Evolutionary conservation across 2,113 vertebrate species (phyloP), one percentile per base, ranked within the genome.

Genomic region (Procavia capensis): DNA sequence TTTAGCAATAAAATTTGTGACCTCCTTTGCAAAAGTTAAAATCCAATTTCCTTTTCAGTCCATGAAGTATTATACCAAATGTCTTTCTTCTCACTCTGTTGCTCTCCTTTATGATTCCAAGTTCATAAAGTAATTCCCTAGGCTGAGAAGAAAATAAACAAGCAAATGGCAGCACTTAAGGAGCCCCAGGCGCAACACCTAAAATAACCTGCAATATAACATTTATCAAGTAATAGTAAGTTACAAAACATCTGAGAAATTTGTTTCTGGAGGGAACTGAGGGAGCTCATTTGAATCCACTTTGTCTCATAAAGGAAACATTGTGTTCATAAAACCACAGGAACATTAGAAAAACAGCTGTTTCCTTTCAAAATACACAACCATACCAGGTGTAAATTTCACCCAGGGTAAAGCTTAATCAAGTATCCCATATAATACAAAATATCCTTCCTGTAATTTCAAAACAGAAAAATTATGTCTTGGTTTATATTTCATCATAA

Each of bases 221-320:
- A 96, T 96, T 95, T 95, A 97, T 96, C 96, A 97, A 94, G 91
- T 75, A 95, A 95, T 79, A 92, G 85, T 66, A 80, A 91, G 88
- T 91, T 95, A 84, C 82, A 95, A 89, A 97, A 96, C 95, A 96
- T 95, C 95, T 92, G 92, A 96, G 90, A 93, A 96, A 97, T 95
- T 95, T 95, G 41, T 86, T 96, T 93, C 96, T 96, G 83, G 84
- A 96, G 97, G 96, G 95, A 96, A 92, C 86, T 86, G 83, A 92
- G 81, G 61, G 63, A 95, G 64, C 90, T 93, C 95, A 91, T 97
- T 96, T 95, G 94, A 96, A 97, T 96, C 97, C 79, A 85, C 88
- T 95, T 95, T 97, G 96, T 96, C 96, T 97, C 96, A 90, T 97
- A 96, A 97, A 95, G 85, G 85, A 96, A 96, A 85, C 85, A 91